Evolutionary conservation across 2,113 vertebrate genomes (phyloP), one percentile per base, ranked within the genome.

Genomic region (Sapajus apella): DNA sequence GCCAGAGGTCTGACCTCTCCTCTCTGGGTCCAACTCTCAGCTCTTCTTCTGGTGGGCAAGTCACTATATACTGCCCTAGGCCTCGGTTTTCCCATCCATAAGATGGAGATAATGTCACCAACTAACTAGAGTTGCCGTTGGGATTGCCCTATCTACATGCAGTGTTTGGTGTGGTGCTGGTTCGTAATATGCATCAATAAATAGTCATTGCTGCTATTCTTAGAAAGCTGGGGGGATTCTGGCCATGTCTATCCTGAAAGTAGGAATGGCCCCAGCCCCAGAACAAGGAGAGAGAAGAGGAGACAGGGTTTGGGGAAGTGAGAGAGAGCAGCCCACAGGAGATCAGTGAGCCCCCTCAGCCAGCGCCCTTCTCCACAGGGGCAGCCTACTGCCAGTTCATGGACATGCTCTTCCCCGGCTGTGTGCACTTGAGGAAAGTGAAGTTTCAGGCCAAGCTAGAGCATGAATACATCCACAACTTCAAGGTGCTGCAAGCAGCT

Each of bases 381-480:
- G 99, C 99, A 23, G 99, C 99, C 0, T 99, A 99, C 82, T 99
- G 99, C 99, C 99, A 99, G 99, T 99, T 99, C 98, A 99, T 99
- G 99, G 99, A 99, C 98, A 99, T 99, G 99, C 99, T 99, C 97
- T 99, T 99, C 97, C 99, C 99, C 0, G 99, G 99, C 83, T 99
- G 99, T 55, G 99, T 99, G 95, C 99, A 99, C 96, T 98, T 99
- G 97, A 99, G 99, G 97, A 99, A 99, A 98, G 99, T 99, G 97
- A 99, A 99, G 98, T 99, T 99, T 98, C 99, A 99, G 98, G 99
- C 99, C 96, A 99, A 99, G 97, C 99, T 99, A 98, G 99, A 99
- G 97, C 99, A 99, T 0, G 99, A 99, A 95, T 99, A 98, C 97
- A 99, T 99, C 99, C 99, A 99, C 98, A 99, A 99, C 99, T 99